Percentiles rank a stretch among this genome's conserved stretches.
phyloP scores from a whole-genome alignment of 2,888 invertebrate species.

The Spilarctia lutea region DNA sequence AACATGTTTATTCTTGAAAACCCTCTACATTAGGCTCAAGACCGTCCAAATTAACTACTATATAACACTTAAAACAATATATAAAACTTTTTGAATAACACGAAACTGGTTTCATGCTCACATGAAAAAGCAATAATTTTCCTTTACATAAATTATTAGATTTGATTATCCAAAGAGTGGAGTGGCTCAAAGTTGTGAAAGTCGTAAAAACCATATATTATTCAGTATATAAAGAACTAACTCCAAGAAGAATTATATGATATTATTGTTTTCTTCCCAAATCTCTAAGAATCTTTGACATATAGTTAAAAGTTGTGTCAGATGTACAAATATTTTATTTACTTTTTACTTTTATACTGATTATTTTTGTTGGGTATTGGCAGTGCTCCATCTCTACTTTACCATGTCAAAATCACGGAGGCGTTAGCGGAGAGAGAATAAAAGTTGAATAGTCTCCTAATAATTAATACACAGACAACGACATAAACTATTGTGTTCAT shows the following conservation, averaged over 20 bases:
- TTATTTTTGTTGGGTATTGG: neutral
- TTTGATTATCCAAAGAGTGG: constrained; percentile 40
- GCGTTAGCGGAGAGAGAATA: too few relatives aligned
- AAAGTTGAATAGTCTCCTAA: too few relatives aligned
- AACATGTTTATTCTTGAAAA: neutral
- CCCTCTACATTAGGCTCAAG: neutral
- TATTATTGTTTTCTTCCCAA: neutral
- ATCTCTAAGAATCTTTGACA: neutral
- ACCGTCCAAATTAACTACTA: neutral
- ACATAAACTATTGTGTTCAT: too few relatives aligned
- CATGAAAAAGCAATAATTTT: constrained; percentile 31
- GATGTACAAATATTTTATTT: neutral
- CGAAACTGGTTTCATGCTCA: neutral
- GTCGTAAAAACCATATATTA: constrained; percentile 36
- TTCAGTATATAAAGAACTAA: constrained; percentile 30
- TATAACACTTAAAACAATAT: too few relatives aligned
- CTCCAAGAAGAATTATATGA: neutral
- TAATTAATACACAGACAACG: too few relatives aligned
- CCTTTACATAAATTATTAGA: constrained; percentile 48
- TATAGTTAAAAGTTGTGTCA: neutral
- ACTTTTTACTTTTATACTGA: neutral
- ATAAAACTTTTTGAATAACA: constrained; percentile 3
- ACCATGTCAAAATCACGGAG: too few relatives aligned
- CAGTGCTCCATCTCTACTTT: neutral
- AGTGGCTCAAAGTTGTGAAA: constrained; percentile 36